Evolutionary conservation across 2,113 vertebrate species (phyloP).

Genomic region (Varanus komodoensis): DNA sequence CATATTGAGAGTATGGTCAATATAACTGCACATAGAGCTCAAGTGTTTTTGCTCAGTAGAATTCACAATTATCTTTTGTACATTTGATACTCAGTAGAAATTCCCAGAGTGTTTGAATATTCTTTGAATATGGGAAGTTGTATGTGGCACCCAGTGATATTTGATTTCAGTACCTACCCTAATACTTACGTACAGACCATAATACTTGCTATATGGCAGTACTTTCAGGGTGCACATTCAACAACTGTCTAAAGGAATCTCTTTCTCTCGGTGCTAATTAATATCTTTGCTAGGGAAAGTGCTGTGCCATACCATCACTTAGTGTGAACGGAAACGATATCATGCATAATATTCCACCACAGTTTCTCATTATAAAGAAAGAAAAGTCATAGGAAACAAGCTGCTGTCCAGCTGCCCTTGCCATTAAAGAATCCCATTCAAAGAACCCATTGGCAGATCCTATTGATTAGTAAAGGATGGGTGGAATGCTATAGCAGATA

Average conservation of each 20-base stretch:
- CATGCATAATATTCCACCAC: not conserved
- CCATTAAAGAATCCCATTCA: too few relatives aligned
- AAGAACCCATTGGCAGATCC: too few relatives aligned
- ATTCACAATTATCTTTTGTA: not conserved
- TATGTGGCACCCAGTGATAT: not conserved
- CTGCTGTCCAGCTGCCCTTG: too few relatives aligned
- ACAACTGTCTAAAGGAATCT: not conserved
- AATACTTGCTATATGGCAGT: not conserved
- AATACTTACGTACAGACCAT: not conserved
- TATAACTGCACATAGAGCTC: not conserved
- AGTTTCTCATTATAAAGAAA: not conserved
- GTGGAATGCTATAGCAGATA: too few relatives aligned
- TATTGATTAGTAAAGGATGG: too few relatives aligned
- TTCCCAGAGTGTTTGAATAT: not conserved
- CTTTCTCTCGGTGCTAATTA: too few relatives aligned
- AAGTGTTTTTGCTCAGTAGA: not conserved
- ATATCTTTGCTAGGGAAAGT: not conserved
- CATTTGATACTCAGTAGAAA: not conserved
- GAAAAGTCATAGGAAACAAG: not conserved
- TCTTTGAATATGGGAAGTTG: not conserved
- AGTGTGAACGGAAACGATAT: not conserved
- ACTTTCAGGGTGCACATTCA: not conserved
- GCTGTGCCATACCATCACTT: not conserved
- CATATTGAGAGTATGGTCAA: not conserved
- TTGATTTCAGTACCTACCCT: not conserved